phyloP scores from a whole-genome alignment of 2,888 invertebrate genomes.

The Tipula unca region DNA sequence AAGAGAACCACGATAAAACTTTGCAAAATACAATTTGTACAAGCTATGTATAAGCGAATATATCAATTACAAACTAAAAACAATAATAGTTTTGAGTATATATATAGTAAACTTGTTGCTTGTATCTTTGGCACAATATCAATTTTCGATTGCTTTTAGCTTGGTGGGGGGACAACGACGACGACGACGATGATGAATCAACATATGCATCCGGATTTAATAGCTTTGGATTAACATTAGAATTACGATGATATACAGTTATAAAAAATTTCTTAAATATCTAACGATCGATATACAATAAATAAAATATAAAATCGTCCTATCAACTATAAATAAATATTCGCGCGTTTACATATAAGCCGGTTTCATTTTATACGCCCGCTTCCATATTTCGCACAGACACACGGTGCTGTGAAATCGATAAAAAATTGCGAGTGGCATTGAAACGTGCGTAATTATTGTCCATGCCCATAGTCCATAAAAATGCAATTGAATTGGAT shows the following conservation, averaged over 20 bases:
- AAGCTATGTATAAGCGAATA: neutral
- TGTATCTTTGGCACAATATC: neutral
- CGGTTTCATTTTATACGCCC: slow-evolving; percentile 86
- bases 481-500: slow-evolving; percentile 85
- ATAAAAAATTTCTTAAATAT: too few species aligned
- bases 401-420: slow-evolving; percentile 93
- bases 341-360: slow-evolving; percentile 60
- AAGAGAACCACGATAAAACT: neutral
- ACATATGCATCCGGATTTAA: neutral
- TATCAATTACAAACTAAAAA: neutral
- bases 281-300: neutral
- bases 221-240: neutral
- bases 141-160: neutral
- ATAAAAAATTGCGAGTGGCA: slow-evolving; percentile 89
- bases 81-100: neutral
- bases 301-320: neutral
- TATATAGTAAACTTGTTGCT: neutral
- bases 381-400: slow-evolving; percentile 93
- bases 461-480: slow-evolving; percentile 94
- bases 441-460: slow-evolving; percentile 88
- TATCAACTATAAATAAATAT: neutral
- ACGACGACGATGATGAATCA: too few species aligned
- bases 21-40: slow-evolving; percentile 14
- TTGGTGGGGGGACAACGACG: neutral
- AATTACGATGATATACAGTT: neutral